Evolutionary conservation across 2,888 invertebrate species (phyloP).

Genomic region (Torymus auratus): DNA sequence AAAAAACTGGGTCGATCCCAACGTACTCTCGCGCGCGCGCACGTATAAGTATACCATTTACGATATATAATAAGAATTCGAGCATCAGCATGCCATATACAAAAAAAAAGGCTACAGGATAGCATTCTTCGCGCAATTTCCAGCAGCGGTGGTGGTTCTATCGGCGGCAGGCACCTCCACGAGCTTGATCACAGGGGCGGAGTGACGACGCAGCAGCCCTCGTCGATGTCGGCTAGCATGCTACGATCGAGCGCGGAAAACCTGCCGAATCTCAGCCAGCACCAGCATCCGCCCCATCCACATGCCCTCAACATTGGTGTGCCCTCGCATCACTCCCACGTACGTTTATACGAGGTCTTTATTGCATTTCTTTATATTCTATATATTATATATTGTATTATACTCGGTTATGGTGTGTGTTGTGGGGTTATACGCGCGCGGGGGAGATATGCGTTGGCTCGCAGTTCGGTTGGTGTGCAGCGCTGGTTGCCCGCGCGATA

Average conservation of each 20-base stretch:
- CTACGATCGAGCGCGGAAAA: slow-evolving; percentile 74
- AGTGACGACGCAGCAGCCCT: slow-evolving; percentile 76
- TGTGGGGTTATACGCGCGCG: no score
- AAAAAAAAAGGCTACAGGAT: neutral
- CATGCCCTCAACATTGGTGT: slow-evolving; percentile 73
- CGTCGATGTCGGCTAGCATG: slow-evolving; percentile 62
- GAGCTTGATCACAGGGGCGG: slow-evolving; percentile 91
- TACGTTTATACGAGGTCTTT: slow-evolving; percentile 60
- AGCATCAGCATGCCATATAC: neutral
- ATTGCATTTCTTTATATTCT: neutral
- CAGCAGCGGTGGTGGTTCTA: slow-evolving; percentile 55
- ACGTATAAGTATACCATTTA: no score
- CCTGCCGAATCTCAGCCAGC: slow-evolving; percentile 71
- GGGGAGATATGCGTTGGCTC: no score
- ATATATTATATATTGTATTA: no score
- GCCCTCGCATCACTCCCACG: slow-evolving; percentile 71
- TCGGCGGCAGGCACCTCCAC: slow-evolving; percentile 84
- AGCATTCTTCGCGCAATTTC: neutral
- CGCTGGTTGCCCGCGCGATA: no score
- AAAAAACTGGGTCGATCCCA: slow-evolving; percentile 16
- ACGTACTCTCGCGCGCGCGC: no score
- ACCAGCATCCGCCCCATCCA: slow-evolving; percentile 72
- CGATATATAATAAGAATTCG: neutral
- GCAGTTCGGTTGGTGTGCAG: no score
- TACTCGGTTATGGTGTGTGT: no score